Conservation (phyloP, 1,140 invertebrate species). For the Saxidomus purpurata region DNA sequence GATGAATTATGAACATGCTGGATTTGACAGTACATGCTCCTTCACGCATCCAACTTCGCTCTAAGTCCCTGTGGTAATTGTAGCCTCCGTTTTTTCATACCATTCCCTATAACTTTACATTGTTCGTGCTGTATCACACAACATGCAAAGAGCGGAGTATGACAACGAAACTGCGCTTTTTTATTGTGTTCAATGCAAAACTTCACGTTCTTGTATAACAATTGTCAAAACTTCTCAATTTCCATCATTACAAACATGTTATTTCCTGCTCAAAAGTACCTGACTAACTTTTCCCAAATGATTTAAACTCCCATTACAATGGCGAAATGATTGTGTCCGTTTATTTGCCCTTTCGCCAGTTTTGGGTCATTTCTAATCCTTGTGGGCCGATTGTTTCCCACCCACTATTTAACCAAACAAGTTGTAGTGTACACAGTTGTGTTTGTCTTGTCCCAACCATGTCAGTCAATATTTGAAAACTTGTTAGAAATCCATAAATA, state of each 20-base stretch:
- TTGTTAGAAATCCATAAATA: conserved; percentile 40
- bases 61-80: too few species aligned
- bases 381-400: conserved; percentile 34
- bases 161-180: too few species aligned
- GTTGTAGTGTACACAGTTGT: conserved; percentile 3
- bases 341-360: not conserved
- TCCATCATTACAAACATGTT: too few species aligned
- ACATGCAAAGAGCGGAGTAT: too few species aligned
- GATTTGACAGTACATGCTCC: not conserved
- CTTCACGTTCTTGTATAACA: too few species aligned
- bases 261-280: too few species aligned
- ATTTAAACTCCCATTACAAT: not conserved
- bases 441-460: not conserved
- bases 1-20: not conserved
- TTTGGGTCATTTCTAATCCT: conserved; percentile 27
- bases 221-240: not conserved
- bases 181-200: too few species aligned
- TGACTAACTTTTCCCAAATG: too few species aligned
- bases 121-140: not conserved
- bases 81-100: too few species aligned
- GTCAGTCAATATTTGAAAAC: conserved; percentile 38
- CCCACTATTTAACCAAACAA: conserved; percentile 3
- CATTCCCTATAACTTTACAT: not conserved
- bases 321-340: not conserved
- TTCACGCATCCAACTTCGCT: not conserved